These are phyloP conservation scores for Colletes collaris DNA, from an alignment of 2,888 invertebrate genomes.

Conservation along the genomic window DNA sequence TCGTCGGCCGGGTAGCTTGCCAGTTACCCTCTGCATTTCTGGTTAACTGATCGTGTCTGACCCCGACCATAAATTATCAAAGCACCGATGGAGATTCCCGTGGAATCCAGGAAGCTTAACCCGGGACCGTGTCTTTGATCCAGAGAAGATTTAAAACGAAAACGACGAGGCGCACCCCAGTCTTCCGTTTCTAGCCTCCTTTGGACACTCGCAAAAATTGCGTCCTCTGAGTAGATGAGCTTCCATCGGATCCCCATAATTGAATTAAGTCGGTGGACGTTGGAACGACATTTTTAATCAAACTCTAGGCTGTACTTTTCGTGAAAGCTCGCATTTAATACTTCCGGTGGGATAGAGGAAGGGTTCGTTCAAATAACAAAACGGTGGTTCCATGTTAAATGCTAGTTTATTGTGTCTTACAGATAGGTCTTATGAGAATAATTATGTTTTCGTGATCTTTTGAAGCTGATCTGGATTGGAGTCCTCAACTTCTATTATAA, in stretches of 20 bases:
- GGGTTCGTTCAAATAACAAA: no score
- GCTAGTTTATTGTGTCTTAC: no score
- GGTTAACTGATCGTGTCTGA: slow-evolving; percentile 45
- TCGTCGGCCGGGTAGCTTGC: neutral
- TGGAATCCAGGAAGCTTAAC: slow-evolving; percentile 32
- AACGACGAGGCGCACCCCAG: slow-evolving; percentile 7
- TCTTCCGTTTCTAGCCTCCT: neutral
- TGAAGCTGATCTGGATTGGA: no score
- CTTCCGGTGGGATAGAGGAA: no score
- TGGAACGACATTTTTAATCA: no score
- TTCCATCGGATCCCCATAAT: neutral
- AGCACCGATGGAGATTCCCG: slow-evolving; percentile 28
- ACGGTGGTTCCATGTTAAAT: no score
- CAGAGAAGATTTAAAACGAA: slow-evolving; percentile 22
- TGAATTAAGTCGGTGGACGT: neutral
- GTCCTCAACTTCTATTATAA: no score
- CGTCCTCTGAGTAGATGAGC: neutral
- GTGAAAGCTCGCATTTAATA: no score
- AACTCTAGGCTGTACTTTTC: no score
- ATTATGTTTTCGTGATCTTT: no score
- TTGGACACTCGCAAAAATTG: slow-evolving; percentile 20
- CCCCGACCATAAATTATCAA: slow-evolving; percentile 44
- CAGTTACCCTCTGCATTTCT: slow-evolving; percentile 29
- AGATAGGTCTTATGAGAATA: no score
- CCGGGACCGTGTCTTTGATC: slow-evolving; percentile 1